These are phyloP conservation scores for Ditylenchus dipsaci DNA, from an alignment of 1,140 invertebrate species.

Conservation along the genomic window DNA sequence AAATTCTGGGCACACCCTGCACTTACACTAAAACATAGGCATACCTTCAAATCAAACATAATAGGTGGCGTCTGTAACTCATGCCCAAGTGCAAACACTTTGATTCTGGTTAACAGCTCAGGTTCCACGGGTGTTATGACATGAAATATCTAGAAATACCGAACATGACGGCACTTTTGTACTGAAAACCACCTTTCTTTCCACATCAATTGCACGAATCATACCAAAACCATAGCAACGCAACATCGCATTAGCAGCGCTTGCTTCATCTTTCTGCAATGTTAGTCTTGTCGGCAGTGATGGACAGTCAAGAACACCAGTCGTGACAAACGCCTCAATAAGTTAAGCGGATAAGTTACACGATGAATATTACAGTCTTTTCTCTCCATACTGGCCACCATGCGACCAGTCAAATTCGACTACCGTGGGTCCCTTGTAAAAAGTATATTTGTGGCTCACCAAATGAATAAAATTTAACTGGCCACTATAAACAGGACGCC, in stretches of 20 bases:
- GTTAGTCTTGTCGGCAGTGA: neutral
- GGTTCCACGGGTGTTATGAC: constrained; percentile 29
- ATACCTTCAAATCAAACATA: constrained; percentile 9
- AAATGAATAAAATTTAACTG: too few species aligned
- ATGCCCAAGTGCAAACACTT: constrained; percentile 26
- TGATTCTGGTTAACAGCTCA: constrained; percentile 8
- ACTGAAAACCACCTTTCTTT: constrained; percentile 25
- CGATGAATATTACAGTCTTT: neutral
- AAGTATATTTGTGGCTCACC: too few species aligned
- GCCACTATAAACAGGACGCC: too few species aligned
- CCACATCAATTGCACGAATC: constrained; percentile 26
- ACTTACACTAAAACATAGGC: too few species aligned
- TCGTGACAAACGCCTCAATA: neutral
- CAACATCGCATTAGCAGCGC: constrained; percentile 11
- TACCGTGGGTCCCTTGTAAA: too few species aligned
- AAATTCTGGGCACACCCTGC: too few species aligned
- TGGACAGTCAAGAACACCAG: neutral
- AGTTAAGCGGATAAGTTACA: too few species aligned
- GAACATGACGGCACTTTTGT: too few species aligned
- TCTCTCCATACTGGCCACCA: too few species aligned
- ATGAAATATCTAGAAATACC: too few species aligned
- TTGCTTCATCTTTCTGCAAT: neutral
- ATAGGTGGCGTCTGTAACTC: constrained; percentile 7
- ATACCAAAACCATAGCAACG: constrained; percentile 23
- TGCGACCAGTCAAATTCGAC: too few species aligned